Conservation (phyloP, 2,113 vertebrate genomes). For the Ginglymostoma cirratum region DNA sequence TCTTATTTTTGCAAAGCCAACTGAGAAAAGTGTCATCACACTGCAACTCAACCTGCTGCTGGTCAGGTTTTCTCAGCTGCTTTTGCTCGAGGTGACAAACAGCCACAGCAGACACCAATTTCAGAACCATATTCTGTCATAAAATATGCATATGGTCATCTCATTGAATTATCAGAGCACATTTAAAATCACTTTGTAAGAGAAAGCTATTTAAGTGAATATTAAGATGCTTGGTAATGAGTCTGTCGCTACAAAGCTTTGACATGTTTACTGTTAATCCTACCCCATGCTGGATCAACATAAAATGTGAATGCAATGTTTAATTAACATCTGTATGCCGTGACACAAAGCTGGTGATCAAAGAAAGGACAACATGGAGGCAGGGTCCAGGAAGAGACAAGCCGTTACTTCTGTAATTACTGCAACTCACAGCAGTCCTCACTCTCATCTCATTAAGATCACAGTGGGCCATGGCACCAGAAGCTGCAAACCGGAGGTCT, state of each 20-base stretch:
- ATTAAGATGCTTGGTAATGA: conserved; percentile 5
- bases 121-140: background rate
- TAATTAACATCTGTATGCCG: conserved; percentile 64
- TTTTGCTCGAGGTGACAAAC: background rate
- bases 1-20: background rate
- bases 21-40: background rate
- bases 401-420: conserved; percentile 58
- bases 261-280: conserved; percentile 53
- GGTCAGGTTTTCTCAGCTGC: too few species aligned
- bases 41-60: background rate
- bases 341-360: conserved; percentile 55
- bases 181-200: background rate
- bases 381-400: conserved; percentile 54
- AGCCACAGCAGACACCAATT: background rate
- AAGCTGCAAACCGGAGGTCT: conserved; percentile 48
- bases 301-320: conserved; percentile 58
- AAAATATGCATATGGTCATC: conserved; percentile 26
- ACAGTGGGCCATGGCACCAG: conserved; percentile 55
- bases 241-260: conserved; percentile 40
- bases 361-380: conserved; percentile 48
- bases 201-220: background rate
- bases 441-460: conserved; percentile 63
- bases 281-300: conserved; percentile 55
- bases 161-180: conserved; percentile 19
- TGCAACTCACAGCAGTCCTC: conserved; percentile 49